Evolutionary conservation across 2,888 invertebrate genomes (phyloP).

Genomic region (Lasioglossum lativentre): DNA sequence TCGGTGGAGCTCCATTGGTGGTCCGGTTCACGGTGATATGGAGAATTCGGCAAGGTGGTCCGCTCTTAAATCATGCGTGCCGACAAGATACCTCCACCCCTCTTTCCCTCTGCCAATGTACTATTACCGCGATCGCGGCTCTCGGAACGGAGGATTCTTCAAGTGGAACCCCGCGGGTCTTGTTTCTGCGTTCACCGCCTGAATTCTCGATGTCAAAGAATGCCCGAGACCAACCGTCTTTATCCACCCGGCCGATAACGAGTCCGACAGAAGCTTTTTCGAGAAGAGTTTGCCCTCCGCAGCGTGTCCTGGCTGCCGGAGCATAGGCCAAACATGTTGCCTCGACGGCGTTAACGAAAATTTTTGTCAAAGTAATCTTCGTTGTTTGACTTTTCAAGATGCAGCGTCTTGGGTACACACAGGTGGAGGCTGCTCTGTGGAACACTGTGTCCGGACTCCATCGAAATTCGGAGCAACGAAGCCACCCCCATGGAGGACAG

Average conservation of each 20-base stretch:
- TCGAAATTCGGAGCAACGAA: background rate
- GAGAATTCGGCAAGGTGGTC: constrained; percentile 63
- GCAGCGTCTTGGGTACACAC: background rate
- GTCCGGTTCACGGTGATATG: constrained; percentile 50
- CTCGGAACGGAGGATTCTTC: background rate
- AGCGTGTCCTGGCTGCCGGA: background rate
- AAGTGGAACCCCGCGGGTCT: background rate
- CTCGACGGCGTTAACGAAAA: background rate
- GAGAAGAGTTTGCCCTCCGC: background rate
- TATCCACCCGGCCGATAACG: background rate
- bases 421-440: background rate
- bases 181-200: background rate
- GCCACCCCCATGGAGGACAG: background rate
- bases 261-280: background rate
- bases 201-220: background rate
- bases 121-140: constrained; percentile 2
- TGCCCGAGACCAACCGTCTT: background rate
- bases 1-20: constrained; percentile 63
- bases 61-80: constrained; percentile 62
- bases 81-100: constrained; percentile 44
- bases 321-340: background rate
- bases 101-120: constrained; percentile 17
- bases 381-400: background rate
- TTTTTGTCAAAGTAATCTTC: background rate
- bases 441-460: background rate